Evolutionary conservation across 2,888 invertebrate genomes (phyloP).

Genomic region (Isotomurus palustris): DNA sequence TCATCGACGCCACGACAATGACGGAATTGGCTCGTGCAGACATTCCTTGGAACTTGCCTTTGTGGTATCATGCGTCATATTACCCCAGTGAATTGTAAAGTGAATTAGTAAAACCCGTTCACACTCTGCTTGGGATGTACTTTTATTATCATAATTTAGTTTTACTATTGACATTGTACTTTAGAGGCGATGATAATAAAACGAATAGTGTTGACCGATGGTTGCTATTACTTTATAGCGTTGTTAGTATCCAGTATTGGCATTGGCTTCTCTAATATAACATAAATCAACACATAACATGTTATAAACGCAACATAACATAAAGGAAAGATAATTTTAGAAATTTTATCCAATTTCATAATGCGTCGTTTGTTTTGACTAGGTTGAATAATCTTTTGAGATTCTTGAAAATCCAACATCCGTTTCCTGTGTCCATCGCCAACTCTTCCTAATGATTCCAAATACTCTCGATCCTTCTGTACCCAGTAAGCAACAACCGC

Average conservation of each 20-base stretch:
- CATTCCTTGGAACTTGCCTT: slow-evolving; percentile 45
- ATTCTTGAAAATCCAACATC: neutral
- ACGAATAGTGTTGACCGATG: too few species aligned
- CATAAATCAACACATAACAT: neutral
- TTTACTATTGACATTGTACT: too few species aligned
- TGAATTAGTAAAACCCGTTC: too few species aligned
- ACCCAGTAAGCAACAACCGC: slow-evolving; percentile 13
- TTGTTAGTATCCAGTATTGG: too few species aligned
- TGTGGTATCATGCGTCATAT: slow-evolving; percentile 46
- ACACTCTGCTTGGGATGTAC: too few species aligned
- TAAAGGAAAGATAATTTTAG: slow-evolving; percentile 17
- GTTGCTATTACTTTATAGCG: too few species aligned
- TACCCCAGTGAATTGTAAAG: neutral
- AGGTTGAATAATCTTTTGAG: neutral
- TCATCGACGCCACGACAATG: slow-evolving; percentile 50
- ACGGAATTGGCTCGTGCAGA: slow-evolving; percentile 49
- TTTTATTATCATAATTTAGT: too few species aligned
- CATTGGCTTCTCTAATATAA: neutral
- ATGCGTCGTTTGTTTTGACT: neutral
- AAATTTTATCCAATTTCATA: slow-evolving; percentile 9
- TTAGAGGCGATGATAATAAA: too few species aligned
- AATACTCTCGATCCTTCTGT: too few species aligned
- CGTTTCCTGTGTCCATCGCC: neutral
- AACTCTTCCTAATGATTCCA: too few species aligned
- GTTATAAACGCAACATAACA: neutral